These are phyloP conservation scores for Koerneria pararmatus DNA, from an alignment of 2,888 invertebrate genomes.

Conservation along the genomic window DNA sequence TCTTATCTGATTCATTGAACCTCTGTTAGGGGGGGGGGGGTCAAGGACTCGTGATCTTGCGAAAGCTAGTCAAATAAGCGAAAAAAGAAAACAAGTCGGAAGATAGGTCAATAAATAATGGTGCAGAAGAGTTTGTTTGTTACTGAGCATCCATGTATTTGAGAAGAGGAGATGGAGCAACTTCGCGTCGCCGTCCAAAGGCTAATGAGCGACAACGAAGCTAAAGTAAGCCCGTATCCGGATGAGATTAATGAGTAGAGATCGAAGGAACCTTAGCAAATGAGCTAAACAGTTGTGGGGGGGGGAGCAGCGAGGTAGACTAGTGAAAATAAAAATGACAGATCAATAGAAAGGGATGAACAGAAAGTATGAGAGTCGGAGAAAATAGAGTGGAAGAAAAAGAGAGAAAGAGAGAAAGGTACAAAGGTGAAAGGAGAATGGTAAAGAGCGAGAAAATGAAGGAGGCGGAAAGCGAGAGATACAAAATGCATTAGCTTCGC, in stretches of 20 bases:
- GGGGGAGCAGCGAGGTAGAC: background rate
- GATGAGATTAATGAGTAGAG: slow-evolving; percentile 12
- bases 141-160: slow-evolving; percentile 39
- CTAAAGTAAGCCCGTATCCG: slow-evolving; percentile 58
- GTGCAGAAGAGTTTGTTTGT: too few species aligned
- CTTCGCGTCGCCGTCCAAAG: slow-evolving; percentile 63
- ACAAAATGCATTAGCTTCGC: background rate
- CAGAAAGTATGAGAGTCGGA: background rate
- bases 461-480: background rate
- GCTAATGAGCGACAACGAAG: slow-evolving; percentile 63
- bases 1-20: too few species aligned
- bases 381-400: slow-evolving; percentile 2
- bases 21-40: too few species aligned
- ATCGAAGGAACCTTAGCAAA: background rate
- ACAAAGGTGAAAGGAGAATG: slow-evolving; percentile 1
- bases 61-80: too few species aligned
- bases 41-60: too few species aligned
- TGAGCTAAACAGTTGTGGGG: background rate
- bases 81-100: too few species aligned
- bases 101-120: too few species aligned
- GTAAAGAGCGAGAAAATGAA: slow-evolving; percentile 10
- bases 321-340: background rate
- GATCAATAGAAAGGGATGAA: background rate
- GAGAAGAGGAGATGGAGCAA: slow-evolving; percentile 63
- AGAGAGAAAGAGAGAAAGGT: slow-evolving; percentile 1